A percentile compares a stretch with the other conserved stretches of the same genome.
Conservation (phyloP, 2,888 invertebrate genomes). For the Artemia sinica region DNA sequence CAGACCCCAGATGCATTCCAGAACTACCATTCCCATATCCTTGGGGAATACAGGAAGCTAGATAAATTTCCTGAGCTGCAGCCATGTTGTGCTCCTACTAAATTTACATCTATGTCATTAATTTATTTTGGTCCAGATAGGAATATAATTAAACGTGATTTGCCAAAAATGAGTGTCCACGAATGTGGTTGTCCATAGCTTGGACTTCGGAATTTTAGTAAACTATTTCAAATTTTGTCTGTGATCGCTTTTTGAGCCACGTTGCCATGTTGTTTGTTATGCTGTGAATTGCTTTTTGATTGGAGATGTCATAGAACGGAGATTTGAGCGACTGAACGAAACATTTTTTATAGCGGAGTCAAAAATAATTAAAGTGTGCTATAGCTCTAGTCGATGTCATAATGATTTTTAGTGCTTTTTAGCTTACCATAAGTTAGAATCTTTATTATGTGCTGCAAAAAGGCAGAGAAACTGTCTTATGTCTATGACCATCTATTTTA, state of each 20-base stretch:
- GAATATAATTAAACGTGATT: slow-evolving; percentile 76
- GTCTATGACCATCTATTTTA: too few species aligned
- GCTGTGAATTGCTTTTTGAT: too few species aligned
- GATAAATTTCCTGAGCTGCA: slow-evolving; percentile 54
- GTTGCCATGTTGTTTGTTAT: not conserved
- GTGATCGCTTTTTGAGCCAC: slow-evolving; percentile 5
- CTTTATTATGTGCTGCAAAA: too few species aligned
- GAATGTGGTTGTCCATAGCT: slow-evolving; percentile 80
- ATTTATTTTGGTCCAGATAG: slow-evolving; percentile 79
- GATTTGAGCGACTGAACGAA: too few species aligned
- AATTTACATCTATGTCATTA: slow-evolving; percentile 76
- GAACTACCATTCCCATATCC: slow-evolving; percentile 74
- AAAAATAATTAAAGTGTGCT: too few species aligned
- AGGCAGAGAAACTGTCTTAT: too few species aligned
- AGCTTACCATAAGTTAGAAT: too few species aligned
- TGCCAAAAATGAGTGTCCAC: slow-evolving; percentile 89
- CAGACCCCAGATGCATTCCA: slow-evolving; percentile 62
- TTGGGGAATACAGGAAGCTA: slow-evolving; percentile 61
- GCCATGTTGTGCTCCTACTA: slow-evolving; percentile 78
- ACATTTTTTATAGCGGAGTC: too few species aligned
- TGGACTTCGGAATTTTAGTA: not conserved
- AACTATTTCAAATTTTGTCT: not conserved
- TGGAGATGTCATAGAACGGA: too few species aligned
- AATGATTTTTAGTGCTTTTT: too few species aligned
- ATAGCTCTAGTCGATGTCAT: too few species aligned